Evolutionary conservation across 2,113 vertebrate genomes (phyloP).

Genomic region (Myotis yumanensis): DNA sequence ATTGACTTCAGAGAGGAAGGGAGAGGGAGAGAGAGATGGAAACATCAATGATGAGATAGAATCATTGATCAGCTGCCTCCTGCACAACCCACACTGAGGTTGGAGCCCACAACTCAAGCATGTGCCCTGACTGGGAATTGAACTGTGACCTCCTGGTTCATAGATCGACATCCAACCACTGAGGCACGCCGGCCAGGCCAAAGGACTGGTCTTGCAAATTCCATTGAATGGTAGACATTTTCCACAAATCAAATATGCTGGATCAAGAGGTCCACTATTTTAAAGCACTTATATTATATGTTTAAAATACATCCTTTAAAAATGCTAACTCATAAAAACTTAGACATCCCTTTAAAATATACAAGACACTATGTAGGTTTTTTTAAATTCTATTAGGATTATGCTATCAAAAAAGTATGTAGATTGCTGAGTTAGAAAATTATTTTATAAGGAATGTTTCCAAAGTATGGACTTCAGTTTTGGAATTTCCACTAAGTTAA

Average conservation of each 20-base stretch:
- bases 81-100: too few species aligned
- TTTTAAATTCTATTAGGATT: constrained; percentile 22
- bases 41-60: too few species aligned
- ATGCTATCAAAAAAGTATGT: constrained; percentile 36
- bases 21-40: too few species aligned
- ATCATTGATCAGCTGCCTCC: too few species aligned
- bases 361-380: not conserved
- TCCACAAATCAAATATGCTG: not conserved
- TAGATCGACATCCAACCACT: too few species aligned
- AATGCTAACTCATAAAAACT: not conserved
- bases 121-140: too few species aligned
- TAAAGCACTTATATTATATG: not conserved
- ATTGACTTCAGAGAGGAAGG: too few species aligned
- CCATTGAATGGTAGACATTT: not conserved
- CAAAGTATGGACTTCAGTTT: constrained; percentile 54
- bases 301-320: constrained; percentile 41
- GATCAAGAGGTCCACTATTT: not conserved
- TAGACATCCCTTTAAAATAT: not conserved
- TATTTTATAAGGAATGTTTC: constrained; percentile 20
- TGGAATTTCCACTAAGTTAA: constrained; percentile 56
- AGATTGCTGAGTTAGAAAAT: constrained; percentile 6
- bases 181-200: not conserved
- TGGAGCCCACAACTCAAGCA: too few species aligned
- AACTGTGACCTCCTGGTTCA: too few species aligned
- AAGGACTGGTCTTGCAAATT: not conserved